Percentiles rank a stretch among this genome's conserved stretches.
These are phyloP conservation scores for Drosophila jambulina DNA, from an alignment of 1,140 invertebrate species.

Conservation along the genomic window DNA sequence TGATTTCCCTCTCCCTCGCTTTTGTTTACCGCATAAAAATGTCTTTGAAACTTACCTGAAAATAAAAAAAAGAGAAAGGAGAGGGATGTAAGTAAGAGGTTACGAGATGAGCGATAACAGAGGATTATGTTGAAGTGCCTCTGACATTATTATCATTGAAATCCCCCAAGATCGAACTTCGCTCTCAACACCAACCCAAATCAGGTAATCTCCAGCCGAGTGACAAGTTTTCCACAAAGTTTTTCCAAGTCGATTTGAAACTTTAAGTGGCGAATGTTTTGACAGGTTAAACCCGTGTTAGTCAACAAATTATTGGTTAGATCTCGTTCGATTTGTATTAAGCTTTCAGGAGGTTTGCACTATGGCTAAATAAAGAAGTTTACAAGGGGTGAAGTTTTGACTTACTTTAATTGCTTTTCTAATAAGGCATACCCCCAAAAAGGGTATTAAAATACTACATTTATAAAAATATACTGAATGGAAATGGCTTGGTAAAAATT, in stretches of 20 bases:
- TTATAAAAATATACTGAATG: background rate
- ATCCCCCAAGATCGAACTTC: conserved; percentile 18
- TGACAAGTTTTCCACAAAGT: conserved; percentile 30
- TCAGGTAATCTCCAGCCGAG: conserved; percentile 10
- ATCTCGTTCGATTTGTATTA: background rate
- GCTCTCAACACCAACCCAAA: conserved; percentile 28
- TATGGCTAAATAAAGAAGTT: background rate
- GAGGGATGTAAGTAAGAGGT: conserved; percentile 37
- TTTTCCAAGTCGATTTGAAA: conserved; percentile 21
- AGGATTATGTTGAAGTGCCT: conserved; percentile 20
- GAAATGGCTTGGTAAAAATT: background rate
- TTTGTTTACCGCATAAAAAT: conserved; percentile 44
- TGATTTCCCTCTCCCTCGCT: conserved; percentile 1
- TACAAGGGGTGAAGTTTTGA: too few species aligned
- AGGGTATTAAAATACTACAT: background rate
- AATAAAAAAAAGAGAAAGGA: conserved; percentile 45
- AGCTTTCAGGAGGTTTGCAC: background rate
- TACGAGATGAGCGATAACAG: conserved; percentile 36
- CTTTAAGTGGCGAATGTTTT: conserved; percentile 3
- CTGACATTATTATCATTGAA: conserved; percentile 31
- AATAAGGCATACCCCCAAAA: background rate
- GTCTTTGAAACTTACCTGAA: conserved; percentile 57
- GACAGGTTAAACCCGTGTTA: conserved; percentile 13
- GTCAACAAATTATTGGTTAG: conserved; percentile 15
- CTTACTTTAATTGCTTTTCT: background rate